These are phyloP conservation scores for Siphamia tubifer DNA, from an alignment of 2,113 vertebrate genomes.

Conservation along the genomic window DNA sequence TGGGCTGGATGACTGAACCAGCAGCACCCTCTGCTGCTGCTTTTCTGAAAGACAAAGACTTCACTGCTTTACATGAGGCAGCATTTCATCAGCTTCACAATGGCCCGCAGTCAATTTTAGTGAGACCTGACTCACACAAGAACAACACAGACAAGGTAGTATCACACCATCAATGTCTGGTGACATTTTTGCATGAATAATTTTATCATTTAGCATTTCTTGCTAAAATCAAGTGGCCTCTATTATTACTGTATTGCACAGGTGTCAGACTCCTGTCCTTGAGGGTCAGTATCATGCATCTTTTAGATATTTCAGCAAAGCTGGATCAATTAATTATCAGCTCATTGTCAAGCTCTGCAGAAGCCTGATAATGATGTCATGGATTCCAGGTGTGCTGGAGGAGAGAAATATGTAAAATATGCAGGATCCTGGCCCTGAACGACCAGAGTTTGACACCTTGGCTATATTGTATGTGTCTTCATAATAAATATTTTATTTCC, in stretches of 20 bases:
- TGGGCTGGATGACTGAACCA: slow-evolving; percentile 70
- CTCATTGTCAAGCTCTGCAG: too few relatives aligned
- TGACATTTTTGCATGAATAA: background rate
- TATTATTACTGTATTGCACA: background rate
- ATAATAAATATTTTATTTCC: slow-evolving; percentile 1
- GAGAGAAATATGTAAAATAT: too few relatives aligned
- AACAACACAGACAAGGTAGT: slow-evolving; percentile 87
- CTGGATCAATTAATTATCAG: too few relatives aligned
- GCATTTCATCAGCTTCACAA: slow-evolving; percentile 35
- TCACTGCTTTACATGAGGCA: slow-evolving; percentile 72
- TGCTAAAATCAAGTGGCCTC: background rate
- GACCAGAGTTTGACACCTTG: too few relatives aligned
- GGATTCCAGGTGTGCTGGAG: too few relatives aligned
- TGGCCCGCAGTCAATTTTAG: slow-evolving; percentile 89
- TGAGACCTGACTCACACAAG: slow-evolving; percentile 89
- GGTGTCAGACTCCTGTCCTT: too few relatives aligned
- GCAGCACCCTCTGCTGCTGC: slow-evolving; percentile 75
- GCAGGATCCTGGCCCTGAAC: too few relatives aligned
- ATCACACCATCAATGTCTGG: background rate
- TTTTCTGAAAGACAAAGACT: slow-evolving; percentile 81
- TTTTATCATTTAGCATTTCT: too few relatives aligned
- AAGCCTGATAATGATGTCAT: too few relatives aligned
- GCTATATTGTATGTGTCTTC: background rate
- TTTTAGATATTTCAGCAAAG: too few relatives aligned
- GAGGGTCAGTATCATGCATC: too few relatives aligned